Percentiles rank a stretch among this genome's conserved stretches.
Conservation (phyloP, 2,113 vertebrate genomes). For the Mystacornis crossleyi region DNA sequence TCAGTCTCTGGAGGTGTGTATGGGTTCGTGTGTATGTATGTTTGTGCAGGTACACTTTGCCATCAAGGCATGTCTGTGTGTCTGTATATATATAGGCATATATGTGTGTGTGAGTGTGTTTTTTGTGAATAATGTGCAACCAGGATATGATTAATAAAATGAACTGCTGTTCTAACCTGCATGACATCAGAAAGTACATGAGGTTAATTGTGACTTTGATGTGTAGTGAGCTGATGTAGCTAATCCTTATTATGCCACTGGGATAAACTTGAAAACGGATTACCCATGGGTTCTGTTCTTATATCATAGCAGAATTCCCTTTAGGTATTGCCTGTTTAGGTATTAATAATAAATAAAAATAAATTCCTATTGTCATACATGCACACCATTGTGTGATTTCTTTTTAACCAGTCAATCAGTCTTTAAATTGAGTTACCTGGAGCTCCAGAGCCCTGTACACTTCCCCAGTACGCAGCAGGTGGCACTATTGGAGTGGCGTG, state of each 20-base stretch:
- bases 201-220: neutral
- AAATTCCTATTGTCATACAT: neutral
- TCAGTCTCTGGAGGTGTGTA: neutral
- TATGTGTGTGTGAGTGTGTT: rapidly evolving
- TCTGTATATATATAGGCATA: rapidly evolving
- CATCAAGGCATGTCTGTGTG: neutral
- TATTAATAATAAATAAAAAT: neutral
- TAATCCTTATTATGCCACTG: neutral
- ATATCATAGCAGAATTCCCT: neutral
- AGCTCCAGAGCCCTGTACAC: neutral
- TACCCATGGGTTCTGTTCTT: neutral
- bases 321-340: neutral
- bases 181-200: neutral
- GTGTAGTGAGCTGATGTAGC: neutral
- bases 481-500: conserved; percentile 37
- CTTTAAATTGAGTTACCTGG: neutral
- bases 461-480: conserved; percentile 2
- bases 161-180: neutral
- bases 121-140: neutral
- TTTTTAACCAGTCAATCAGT: neutral
- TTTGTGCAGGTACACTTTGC: neutral
- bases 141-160: neutral
- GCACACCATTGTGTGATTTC: neutral
- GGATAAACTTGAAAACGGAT: neutral
- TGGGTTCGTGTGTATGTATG: neutral